Base-by-base conservation (phyloP, 2,797 vertebrate genomes). In the Ambastaia sidthimunki region DNA sequence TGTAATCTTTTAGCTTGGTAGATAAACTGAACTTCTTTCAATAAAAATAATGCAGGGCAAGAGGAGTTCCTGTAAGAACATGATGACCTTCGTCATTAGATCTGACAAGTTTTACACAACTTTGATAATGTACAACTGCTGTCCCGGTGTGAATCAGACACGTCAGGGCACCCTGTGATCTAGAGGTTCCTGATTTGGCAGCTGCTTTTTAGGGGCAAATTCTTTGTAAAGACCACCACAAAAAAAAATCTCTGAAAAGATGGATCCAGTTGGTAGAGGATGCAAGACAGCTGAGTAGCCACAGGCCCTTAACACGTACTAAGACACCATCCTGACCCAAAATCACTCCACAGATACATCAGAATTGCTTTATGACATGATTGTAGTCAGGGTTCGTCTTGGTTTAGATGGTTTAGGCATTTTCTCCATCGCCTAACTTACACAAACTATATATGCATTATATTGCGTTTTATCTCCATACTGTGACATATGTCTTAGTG, bases 271-370 rank as follows among this genome's bases (percentile, higher is more conserved):
- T 47, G 80, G 71, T 80, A 75, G 69, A 55, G 44, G 65, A 69
- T 41, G 59, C 62, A 10, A 28, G 83, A 81, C 87, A 85, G 80
- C 82, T 83, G 85, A 78, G 21, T 52, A 83, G 80, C 74, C 82
- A 44, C 74, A 74, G 72, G 44, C 79, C 60, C 63, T 78, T 25
- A 68, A 80, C 84, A 47, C 69, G 74, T 84, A 85, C 86, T 77
- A 63, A 71, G 76, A 77, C 70, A 57, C 83, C 60, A 77, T 55
- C 55, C 48, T 21, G 21, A 50, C 68, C 62, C 50, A 73, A 34
- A 66, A 80, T 70, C 23, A 65, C 54, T 48, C 74, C 47, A 50
- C 28, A 67, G 54, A 80, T 80, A 65, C 66, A 74, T 70, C 80
- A 57, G 19, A 19, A 79, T 44, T 23, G 55, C 77, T 69, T n/a